These are phyloP conservation scores for Myotis planiceps DNA, from an alignment of 2,797 vertebrate species.

Conservation along the genomic window DNA sequence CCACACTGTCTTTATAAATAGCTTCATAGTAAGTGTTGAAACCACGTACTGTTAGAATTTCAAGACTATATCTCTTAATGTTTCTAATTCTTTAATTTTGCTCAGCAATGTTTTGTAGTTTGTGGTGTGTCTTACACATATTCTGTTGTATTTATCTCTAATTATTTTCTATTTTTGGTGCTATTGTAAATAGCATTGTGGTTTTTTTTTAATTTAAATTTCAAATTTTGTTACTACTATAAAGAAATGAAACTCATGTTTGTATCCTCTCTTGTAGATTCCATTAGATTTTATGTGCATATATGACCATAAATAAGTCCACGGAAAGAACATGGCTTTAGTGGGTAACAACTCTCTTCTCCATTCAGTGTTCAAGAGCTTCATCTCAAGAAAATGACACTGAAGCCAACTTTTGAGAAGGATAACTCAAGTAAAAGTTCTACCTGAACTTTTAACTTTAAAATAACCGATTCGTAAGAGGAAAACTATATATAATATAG, in stretches of 20 bases:
- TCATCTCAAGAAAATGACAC: neutral
- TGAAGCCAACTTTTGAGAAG: neutral
- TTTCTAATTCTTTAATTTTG: constrained; percentile 1
- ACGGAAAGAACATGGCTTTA: neutral
- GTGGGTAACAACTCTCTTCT: no score
- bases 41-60: neutral
- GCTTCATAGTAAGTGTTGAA: neutral
- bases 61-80: neutral
- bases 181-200: neutral
- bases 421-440: neutral
- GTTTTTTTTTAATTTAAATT: neutral
- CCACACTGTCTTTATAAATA: neutral
- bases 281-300: neutral
- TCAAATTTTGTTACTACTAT: neutral
- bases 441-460: neutral
- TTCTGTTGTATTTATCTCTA: neutral
- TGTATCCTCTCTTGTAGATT: neutral
- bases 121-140: neutral
- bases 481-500: neutral
- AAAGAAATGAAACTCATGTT: neutral
- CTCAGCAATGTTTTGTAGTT: neutral
- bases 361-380: neutral
- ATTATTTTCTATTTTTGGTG: neutral
- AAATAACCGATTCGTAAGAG: neutral
- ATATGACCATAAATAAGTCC: neutral